A percentile compares a stretch with the other conserved stretches of the same genome.
phyloP scores from a whole-genome alignment of 2,113 vertebrate genomes.

The Bujurquina vittata region DNA sequence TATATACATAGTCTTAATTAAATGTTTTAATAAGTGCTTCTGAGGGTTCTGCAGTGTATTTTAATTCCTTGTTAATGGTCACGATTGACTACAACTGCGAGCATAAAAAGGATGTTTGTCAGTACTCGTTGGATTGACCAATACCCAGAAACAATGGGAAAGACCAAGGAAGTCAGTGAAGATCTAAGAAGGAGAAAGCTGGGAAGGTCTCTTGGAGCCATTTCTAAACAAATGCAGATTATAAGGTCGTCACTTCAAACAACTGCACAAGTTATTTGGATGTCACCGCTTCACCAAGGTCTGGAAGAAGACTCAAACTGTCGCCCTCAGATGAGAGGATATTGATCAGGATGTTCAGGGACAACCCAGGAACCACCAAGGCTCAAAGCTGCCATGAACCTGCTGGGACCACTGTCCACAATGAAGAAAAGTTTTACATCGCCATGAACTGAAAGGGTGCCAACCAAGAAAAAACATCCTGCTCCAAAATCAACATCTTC shows the following conservation, averaged over 20 bases:
- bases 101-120: too few species aligned
- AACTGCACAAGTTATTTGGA: background rate
- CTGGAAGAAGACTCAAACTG: background rate
- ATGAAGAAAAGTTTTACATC: too few species aligned
- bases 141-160: too few species aligned
- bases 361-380: background rate
- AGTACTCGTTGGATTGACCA: too few species aligned
- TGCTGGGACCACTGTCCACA: background rate
- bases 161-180: too few species aligned
- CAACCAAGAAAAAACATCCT: background rate
- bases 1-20: too few species aligned
- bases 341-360: background rate
- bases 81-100: too few species aligned
- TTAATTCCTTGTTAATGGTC: too few species aligned
- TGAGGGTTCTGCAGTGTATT: too few species aligned
- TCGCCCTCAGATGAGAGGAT: background rate
- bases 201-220: background rate
- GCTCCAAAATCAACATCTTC: background rate
- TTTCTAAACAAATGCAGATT: background rate
- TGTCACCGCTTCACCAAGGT: too few species aligned
- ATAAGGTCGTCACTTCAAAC: background rate
- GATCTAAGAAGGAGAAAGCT: background rate
- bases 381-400: background rate
- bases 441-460: background rate
- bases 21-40: too few species aligned